These are phyloP conservation scores for Odobenus rosmarus DNA, from an alignment of 2,113 vertebrate genomes.

Conservation along the genomic window DNA sequence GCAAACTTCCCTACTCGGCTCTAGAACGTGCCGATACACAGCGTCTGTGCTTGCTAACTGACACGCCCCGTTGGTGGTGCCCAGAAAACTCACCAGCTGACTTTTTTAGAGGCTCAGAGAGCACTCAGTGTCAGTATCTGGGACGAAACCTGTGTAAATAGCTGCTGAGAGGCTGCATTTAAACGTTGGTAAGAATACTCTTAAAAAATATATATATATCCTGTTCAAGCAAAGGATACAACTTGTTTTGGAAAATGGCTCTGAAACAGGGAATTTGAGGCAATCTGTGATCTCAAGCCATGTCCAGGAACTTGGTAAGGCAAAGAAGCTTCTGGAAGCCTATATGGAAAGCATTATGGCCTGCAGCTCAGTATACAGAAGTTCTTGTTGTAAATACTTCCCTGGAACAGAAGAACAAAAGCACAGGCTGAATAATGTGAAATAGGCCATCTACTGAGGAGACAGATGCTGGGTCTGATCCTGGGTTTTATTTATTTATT, in stretches of 20 bases:
- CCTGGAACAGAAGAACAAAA: not conserved
- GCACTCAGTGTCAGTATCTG: not conserved
- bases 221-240: slow-evolving; percentile 2
- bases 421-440: not conserved
- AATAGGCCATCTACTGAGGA: not conserved
- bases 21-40: not conserved
- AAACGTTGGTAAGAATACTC: not conserved
- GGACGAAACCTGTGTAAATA: not conserved
- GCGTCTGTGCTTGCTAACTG: not conserved
- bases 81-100: not conserved
- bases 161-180: slow-evolving; percentile 38
- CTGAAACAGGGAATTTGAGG: slow-evolving; percentile 26
- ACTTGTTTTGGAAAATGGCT: slow-evolving; percentile 35
- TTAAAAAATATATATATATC: not conserved
- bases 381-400: not conserved
- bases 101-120: not conserved
- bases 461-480: not conserved
- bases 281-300: not conserved
- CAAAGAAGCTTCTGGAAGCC: slow-evolving; percentile 5
- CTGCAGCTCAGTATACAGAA: not conserved
- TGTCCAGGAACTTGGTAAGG: not conserved
- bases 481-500: not conserved
- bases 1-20: not conserved
- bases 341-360: not conserved
- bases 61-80: not conserved